Conservation (phyloP, 1,140 invertebrate genomes). For the Leptonema lineaticorne region DNA sequence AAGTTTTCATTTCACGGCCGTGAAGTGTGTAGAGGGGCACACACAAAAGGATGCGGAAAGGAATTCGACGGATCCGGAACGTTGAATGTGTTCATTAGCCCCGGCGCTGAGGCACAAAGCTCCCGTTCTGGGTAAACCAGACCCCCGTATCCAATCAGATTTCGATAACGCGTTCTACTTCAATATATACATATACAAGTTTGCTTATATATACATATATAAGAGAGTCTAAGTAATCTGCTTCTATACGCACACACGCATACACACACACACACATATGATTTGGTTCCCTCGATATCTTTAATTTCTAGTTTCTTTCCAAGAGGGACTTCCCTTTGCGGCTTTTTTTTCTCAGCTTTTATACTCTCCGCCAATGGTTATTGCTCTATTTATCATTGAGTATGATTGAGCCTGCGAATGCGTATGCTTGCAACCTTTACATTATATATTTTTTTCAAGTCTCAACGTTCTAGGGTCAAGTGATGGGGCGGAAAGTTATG, state of each 20-base stretch:
- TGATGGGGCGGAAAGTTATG: conserved; percentile 34
- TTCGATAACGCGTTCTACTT: conserved; percentile 40
- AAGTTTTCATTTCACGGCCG: conserved; percentile 38
- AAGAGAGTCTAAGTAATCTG: neutral
- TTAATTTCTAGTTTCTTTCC: conserved; percentile 36
- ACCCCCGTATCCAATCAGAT: conserved; percentile 39
- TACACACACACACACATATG: too few species aligned
- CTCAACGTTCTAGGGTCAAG: conserved; percentile 18
- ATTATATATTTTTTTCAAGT: conserved; percentile 5
- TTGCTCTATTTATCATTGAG: conserved; percentile 36
- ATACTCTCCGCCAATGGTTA: conserved; percentile 25
- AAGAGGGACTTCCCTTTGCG: neutral
- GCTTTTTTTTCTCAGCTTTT: conserved; percentile 17
- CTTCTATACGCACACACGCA: neutral
- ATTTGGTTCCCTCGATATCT: conserved; percentile 31
- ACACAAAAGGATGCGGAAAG: conserved; percentile 35
- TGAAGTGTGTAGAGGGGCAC: too few species aligned
- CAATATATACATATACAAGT: conserved; percentile 31
- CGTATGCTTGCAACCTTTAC: neutral
- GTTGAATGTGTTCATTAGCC: conserved; percentile 38
- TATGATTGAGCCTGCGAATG: conserved; percentile 33
- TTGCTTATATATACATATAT: neutral
- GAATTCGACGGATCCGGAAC: conserved; percentile 29
- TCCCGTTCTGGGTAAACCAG: conserved; percentile 18
- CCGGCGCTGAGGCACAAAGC: conserved; percentile 11